Conservation (phyloP, 2,797 vertebrate genomes). For the Limnodromus scolopaceus region DNA sequence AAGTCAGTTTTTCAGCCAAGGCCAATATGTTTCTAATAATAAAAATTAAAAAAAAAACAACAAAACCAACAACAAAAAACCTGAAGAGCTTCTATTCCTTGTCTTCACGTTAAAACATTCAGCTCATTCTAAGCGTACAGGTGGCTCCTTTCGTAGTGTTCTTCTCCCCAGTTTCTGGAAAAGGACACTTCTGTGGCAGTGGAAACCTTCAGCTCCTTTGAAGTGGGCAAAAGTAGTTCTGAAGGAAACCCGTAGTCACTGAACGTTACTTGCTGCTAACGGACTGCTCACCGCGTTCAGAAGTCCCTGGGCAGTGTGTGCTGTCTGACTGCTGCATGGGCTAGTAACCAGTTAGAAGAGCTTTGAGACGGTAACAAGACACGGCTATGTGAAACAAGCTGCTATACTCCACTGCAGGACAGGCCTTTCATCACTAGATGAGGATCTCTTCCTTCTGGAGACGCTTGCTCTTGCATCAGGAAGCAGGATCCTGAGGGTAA, state of each 20-base stretch:
- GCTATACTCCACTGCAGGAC: neutral
- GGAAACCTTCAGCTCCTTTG: neutral
- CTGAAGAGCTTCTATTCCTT: neutral
- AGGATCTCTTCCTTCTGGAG: neutral
- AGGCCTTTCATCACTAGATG: neutral
- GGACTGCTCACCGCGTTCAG: neutral
- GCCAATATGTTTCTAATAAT: neutral
- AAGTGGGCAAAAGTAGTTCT: neutral
- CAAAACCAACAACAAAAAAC: neutral
- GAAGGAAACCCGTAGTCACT: neutral
- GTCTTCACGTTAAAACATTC: neutral
- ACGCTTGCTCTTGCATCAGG: neutral
- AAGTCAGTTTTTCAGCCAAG: neutral
- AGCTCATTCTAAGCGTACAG: neutral
- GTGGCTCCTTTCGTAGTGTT: neutral
- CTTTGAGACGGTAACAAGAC: neutral
- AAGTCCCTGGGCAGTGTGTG: rapidly evolving
- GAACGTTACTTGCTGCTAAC: neutral
- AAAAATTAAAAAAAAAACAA: neutral
- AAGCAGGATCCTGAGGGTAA: neutral
- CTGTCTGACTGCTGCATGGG: neutral
- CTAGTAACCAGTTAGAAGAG: neutral
- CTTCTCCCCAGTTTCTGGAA: neutral
- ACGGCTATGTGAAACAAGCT: neutral
- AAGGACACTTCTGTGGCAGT: neutral